phyloP scores from a whole-genome alignment of 2,113 vertebrate genomes.

The Aptenodytes patagonicus region DNA sequence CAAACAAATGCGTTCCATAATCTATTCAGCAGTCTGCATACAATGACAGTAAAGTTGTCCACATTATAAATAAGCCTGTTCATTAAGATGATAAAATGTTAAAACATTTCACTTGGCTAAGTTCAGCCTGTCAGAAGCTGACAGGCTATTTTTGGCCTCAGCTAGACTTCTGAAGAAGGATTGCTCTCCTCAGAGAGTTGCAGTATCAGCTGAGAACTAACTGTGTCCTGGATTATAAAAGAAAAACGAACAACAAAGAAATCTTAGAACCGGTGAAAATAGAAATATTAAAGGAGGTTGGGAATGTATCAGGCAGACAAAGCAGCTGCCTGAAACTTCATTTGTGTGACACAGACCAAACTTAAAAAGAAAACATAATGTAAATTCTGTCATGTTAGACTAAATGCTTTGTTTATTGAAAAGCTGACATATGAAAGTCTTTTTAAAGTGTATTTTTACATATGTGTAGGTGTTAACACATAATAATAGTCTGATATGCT shows the following conservation, averaged over 20 bases:
- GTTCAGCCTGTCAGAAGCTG: conserved; percentile 61
- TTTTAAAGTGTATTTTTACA: neutral
- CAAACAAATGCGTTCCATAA: conserved; percentile 23
- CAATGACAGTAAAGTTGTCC: conserved; percentile 49
- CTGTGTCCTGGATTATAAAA: conserved; percentile 31
- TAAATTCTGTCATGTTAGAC: neutral
- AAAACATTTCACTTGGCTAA: conserved; percentile 56
- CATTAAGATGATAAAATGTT: conserved; percentile 63
- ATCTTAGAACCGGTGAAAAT: neutral
- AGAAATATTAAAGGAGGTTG: neutral
- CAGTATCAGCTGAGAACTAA: conserved; percentile 44
- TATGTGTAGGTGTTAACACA: neutral
- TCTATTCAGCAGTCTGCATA: conserved; percentile 4
- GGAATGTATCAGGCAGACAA: neutral
- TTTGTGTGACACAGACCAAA: neutral
- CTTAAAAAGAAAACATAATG: neutral
- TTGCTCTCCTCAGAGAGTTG: conserved; percentile 49
- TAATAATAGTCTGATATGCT: neutral
- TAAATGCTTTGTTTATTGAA: neutral
- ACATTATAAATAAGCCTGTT: conserved; percentile 61
- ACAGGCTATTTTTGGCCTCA: conserved; percentile 53
- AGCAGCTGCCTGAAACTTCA: neutral
- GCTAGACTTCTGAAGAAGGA: conserved; percentile 14
- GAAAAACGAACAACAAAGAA: neutral
- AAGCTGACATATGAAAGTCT: neutral